These are phyloP conservation scores for Arbacia lixula DNA, from an alignment of 53 echinoderm and acorn worm species.

Conservation along the genomic window DNA sequence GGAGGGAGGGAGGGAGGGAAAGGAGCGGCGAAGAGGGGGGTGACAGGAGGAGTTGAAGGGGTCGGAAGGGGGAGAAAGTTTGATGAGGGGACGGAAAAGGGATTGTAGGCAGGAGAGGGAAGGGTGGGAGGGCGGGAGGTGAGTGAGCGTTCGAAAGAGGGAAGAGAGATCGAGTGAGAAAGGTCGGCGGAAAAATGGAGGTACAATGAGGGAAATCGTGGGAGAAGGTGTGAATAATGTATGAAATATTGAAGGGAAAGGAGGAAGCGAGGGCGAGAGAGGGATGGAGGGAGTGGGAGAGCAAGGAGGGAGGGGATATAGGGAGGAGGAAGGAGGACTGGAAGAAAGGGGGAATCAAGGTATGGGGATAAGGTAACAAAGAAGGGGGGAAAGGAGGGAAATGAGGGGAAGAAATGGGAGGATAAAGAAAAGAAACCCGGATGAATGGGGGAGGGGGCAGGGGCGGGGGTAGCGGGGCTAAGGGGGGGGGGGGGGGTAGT, in stretches of 20 bases:
- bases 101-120: neutral
- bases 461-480: no score
- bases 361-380: no score
- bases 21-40: neutral
- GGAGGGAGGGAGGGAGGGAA: neutral
- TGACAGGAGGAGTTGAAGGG: neutral
- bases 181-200: no score
- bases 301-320: no score
- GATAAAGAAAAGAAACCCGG: no score
- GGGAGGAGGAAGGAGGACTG: no score
- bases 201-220: neutral
- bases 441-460: no score
- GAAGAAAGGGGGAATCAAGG: no score
- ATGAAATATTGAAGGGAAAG: neutral
- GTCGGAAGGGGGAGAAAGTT: neutral
- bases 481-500: no score
- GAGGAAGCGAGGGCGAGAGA: neutral
- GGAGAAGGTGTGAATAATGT: neutral
- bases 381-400: no score
- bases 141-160: neutral
- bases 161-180: neutral
- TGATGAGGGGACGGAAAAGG: no score
- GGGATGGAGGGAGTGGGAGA: neutral
- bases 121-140: neutral
- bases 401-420: no score